These are phyloP conservation scores for Drosophila nannoptera DNA, from an alignment of 1,140 invertebrate genomes.

Conservation along the genomic window DNA sequence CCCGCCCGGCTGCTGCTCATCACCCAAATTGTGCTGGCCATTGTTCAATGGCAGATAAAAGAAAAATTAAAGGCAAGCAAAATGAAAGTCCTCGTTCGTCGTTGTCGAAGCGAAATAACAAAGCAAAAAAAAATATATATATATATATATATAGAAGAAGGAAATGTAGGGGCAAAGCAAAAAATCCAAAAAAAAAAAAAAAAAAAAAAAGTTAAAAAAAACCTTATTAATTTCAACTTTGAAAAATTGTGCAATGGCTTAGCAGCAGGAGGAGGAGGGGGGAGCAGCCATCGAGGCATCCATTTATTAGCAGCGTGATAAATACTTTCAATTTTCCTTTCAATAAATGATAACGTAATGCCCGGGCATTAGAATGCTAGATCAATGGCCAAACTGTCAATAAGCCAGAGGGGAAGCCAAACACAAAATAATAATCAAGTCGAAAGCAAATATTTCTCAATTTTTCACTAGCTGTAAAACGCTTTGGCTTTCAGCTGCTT, in stretches of 20 bases:
- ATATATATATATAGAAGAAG: no score
- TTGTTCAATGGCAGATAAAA: conserved; percentile 78
- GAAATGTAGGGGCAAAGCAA: neutral
- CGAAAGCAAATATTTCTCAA: conserved; percentile 7
- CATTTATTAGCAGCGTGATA: conserved; percentile 76
- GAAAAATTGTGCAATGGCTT: conserved; percentile 74
- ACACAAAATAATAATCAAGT: conserved; percentile 4
- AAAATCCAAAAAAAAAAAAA: conserved; percentile 1
- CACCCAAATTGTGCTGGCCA: conserved; percentile 67
- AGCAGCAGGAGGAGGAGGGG: conserved; percentile 33
- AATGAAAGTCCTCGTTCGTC: conserved; percentile 54
- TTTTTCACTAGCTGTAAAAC: conserved; percentile 12
- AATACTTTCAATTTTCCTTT: conserved; percentile 76
- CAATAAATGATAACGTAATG: conserved; percentile 75
- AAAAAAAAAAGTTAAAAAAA: conserved; percentile 40
- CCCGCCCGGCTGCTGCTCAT: conserved; percentile 25
- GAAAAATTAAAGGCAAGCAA: conserved; percentile 76
- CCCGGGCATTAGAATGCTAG: conserved; percentile 63
- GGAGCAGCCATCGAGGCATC: conserved; percentile 53
- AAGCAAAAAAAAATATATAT: neutral
- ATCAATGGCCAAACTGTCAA: conserved; percentile 61
- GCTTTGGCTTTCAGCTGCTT: no score
- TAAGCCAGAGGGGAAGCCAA: neutral
- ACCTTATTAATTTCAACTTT: conserved; percentile 74
- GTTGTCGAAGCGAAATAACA: conserved; percentile 16